phyloP scores from a whole-genome alignment of 2,797 vertebrate genomes.

The Arrhamphus sclerolepis region DNA sequence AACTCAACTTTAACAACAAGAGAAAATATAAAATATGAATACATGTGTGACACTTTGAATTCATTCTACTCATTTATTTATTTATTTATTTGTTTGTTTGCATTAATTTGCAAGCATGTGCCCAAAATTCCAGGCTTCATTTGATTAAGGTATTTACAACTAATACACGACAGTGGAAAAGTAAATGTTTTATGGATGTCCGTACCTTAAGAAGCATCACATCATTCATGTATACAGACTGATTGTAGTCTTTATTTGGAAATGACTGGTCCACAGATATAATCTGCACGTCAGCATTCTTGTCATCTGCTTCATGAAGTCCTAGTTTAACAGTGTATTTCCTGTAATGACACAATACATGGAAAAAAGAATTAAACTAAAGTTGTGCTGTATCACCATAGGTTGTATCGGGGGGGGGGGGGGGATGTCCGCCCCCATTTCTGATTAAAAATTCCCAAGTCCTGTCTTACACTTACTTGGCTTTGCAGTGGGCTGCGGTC shows the following conservation, averaged over 20 bases:
- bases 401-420: too few relatives aligned
- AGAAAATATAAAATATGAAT: neutral
- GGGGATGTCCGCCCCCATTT: too few relatives aligned
- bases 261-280: accelerated
- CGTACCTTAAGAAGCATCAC: conserved; percentile 75
- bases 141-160: too few relatives aligned
- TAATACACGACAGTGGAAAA: too few relatives aligned
- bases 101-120: too few relatives aligned
- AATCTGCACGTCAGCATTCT: accelerated
- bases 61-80: too few relatives aligned
- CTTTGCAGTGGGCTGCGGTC: conserved; percentile 71
- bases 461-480: conserved; percentile 37
- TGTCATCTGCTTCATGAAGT: accelerated
- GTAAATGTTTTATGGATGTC: neutral
- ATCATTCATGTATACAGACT: neutral
- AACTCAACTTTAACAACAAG: conserved; percentile 38
- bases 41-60: too few relatives aligned
- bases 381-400: too few relatives aligned
- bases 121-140: too few relatives aligned
- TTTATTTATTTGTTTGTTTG: too few relatives aligned
- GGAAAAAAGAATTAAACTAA: neutral
- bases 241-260: conserved; percentile 14
- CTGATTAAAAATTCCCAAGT: too few relatives aligned
- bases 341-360: conserved; percentile 19
- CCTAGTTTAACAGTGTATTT: conserved; percentile 36